Percentiles rank a stretch among this genome's conserved stretches.
Conservation (phyloP, 2,888 invertebrate genomes). For the Drosophila anomelani region DNA sequence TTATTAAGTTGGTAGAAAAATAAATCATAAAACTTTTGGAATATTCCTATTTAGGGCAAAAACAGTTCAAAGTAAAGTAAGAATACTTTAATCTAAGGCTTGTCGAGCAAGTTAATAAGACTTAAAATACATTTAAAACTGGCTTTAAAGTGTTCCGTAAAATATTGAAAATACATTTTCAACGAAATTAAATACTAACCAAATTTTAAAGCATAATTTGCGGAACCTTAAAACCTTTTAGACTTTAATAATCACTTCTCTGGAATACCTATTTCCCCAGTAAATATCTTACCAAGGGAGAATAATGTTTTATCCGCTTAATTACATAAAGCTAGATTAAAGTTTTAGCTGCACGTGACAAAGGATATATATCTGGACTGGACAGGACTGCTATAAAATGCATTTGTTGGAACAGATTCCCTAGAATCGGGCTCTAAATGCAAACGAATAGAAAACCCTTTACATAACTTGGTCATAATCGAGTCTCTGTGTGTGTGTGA, state of each 20-base stretch:
- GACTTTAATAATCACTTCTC: not conserved
- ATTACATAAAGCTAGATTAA: constrained; percentile 19
- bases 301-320: not conserved
- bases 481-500: constrained; percentile 26
- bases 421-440: constrained; percentile 6
- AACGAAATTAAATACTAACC: not conserved
- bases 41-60: not conserved
- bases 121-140: not conserved
- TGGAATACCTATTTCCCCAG: not conserved
- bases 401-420: constrained; percentile 1
- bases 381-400: not conserved
- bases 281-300: not conserved
- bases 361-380: not conserved
- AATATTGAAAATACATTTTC: not conserved
- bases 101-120: no score
- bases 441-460: constrained; percentile 23
- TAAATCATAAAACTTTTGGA: not conserved
- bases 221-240: rapidly evolving
- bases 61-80: no score
- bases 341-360: constrained; percentile 15
- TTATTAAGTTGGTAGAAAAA: not conserved
- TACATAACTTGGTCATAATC: constrained; percentile 52
- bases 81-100: no score
- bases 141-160: not conserved
- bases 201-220: not conserved